Evolutionary conservation across 2,113 vertebrate genomes (phyloP).

Genomic region (Hyla sarda): DNA sequence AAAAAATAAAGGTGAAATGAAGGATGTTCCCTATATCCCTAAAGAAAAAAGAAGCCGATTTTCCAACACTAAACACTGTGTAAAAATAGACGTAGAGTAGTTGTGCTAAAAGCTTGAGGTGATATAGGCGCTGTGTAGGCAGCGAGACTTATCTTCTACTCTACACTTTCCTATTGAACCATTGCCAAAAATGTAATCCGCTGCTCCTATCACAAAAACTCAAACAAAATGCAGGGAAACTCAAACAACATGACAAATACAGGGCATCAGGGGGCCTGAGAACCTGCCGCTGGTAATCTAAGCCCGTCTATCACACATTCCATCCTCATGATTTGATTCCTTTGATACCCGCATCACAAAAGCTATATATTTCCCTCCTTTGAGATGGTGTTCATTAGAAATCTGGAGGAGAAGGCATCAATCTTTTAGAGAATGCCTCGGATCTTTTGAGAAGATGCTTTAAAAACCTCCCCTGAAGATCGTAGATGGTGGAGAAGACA

Average conservation of each 20-base stretch:
- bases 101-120: constrained; percentile 58
- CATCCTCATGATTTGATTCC: constrained; percentile 10
- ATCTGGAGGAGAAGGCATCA: neutral
- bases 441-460: neutral
- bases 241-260: constrained; percentile 56
- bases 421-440: neutral
- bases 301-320: constrained; percentile 36
- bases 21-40: neutral
- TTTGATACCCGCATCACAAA: constrained; percentile 13
- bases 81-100: neutral
- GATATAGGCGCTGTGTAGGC: constrained; percentile 50
- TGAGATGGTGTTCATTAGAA: constrained; percentile 2
- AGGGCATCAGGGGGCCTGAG: constrained; percentile 34
- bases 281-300: neutral
- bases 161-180: constrained; percentile 56
- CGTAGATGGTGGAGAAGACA: neutral
- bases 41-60: neutral
- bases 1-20: neutral
- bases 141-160: constrained; percentile 48
- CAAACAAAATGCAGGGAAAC: constrained; percentile 60
- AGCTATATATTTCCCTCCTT: neutral
- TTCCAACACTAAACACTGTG: neutral
- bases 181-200: constrained; percentile 55
- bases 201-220: constrained; percentile 52
- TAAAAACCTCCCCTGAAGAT: neutral